Conservation (phyloP, 1,140 invertebrate species). For the Dendrolimus kikuchii region DNA sequence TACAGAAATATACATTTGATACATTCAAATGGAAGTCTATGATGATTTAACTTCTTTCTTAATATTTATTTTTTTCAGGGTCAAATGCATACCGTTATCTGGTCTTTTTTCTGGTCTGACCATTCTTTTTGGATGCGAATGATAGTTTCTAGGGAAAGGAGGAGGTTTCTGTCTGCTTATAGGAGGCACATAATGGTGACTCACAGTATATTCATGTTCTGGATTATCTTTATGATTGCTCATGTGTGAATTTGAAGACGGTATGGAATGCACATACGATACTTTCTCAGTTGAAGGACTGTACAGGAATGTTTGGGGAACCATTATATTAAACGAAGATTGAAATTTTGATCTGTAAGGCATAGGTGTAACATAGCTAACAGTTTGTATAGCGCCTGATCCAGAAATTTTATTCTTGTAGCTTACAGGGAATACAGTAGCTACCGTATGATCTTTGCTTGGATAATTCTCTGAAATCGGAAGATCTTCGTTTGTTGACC, state of each 20-base stretch:
- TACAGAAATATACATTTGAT: no score
- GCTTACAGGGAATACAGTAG: slow-evolving; percentile 46
- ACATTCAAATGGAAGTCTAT: not conserved
- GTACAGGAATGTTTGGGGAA: slow-evolving; percentile 47
- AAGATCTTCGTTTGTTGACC: slow-evolving; percentile 21
- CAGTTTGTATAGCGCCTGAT: slow-evolving; percentile 32
- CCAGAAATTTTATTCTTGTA: slow-evolving; percentile 30
- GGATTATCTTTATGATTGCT: slow-evolving; percentile 30
- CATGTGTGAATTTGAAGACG: slow-evolving; percentile 31
- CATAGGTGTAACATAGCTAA: slow-evolving; percentile 56
- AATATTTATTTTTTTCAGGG: slow-evolving; percentile 26
- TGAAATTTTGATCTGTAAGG: slow-evolving; percentile 50
- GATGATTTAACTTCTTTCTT: slow-evolving; percentile 28
- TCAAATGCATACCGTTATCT: slow-evolving; percentile 12
- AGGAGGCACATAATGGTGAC: slow-evolving; percentile 28
- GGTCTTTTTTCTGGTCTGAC: slow-evolving; percentile 30
- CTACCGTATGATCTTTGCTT: slow-evolving; percentile 55
- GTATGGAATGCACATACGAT: slow-evolving; percentile 47
- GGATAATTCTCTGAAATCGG: slow-evolving; percentile 52
- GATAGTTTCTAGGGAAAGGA: slow-evolving; percentile 42
- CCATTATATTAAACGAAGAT: slow-evolving; percentile 51
- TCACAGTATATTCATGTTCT: slow-evolving; percentile 34
- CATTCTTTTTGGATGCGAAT: slow-evolving; percentile 48
- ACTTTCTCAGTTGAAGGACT: slow-evolving; percentile 45
- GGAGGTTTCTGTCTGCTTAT: slow-evolving; percentile 29